Conservation (phyloP, 2,797 vertebrate genomes). For the Halcyon chelicuti region DNA sequence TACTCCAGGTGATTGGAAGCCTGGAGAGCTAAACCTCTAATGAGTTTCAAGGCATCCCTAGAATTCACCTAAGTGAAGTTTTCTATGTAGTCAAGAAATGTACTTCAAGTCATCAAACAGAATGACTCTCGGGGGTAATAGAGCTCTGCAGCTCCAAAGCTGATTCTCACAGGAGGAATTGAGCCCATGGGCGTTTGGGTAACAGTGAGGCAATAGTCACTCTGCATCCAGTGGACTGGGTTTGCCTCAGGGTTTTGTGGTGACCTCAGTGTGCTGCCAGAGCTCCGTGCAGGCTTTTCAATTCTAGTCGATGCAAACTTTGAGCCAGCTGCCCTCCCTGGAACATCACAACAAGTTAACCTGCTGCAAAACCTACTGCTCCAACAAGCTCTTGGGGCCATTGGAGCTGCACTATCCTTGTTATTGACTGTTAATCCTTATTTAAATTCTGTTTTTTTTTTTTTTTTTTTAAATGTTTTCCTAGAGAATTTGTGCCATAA, state of each 20-base stretch:
- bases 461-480: background rate
- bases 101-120: background rate
- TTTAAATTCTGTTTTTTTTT: background rate
- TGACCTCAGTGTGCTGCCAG: background rate
- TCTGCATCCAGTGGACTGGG: background rate
- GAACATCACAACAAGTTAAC: background rate
- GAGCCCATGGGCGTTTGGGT: background rate
- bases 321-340: rapidly evolving
- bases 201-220: background rate
- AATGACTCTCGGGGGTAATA: background rate
- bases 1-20: background rate
- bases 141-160: background rate
- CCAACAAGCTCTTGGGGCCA: background rate
- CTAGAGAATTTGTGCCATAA: background rate
- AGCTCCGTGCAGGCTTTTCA: background rate
- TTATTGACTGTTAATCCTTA: background rate
- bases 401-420: background rate
- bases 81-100: background rate
- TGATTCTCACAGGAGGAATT: background rate
- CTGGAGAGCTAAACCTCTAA: background rate
- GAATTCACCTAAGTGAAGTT: background rate
- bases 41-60: background rate
- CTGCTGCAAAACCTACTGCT: background rate
- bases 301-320: background rate
- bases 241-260: background rate